phyloP scores from a whole-genome alignment of 1,140 invertebrate species.

The Drosophila varians region DNA sequence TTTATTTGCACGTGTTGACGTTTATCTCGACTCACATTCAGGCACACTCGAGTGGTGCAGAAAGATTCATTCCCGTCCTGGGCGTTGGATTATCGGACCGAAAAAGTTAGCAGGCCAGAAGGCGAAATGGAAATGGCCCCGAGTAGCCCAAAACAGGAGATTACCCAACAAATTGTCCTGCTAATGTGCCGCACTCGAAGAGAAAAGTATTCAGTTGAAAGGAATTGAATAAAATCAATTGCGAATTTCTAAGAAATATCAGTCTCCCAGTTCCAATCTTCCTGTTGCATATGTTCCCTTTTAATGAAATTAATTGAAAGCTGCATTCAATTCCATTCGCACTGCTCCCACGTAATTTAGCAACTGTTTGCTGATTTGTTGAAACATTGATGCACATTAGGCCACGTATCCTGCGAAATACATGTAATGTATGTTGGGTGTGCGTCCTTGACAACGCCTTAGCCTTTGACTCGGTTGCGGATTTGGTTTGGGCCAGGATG shows the following conservation, averaged over 20 bases:
- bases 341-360: constrained; percentile 47
- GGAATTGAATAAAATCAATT: neutral
- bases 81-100: constrained; percentile 62
- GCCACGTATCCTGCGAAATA: constrained; percentile 25
- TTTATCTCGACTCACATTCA: constrained; percentile 32
- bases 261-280: too few species aligned
- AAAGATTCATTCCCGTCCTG: constrained; percentile 8
- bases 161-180: constrained; percentile 76
- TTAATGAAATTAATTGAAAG: constrained; percentile 54
- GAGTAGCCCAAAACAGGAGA: constrained; percentile 48
- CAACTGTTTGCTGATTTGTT: constrained; percentile 46
- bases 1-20: constrained; percentile 80
- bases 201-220: constrained; percentile 1
- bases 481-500: neutral
- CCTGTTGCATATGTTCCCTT: constrained; percentile 26
- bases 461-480: constrained; percentile 17
- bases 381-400: constrained; percentile 62
- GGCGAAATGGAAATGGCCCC: constrained; percentile 44
- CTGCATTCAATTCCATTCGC: constrained; percentile 4
- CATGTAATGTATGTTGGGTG: neutral
- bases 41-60: constrained; percentile 25
- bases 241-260: neutral
- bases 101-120: constrained; percentile 58
- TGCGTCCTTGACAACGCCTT: constrained; percentile 66
- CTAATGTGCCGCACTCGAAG: constrained; percentile 59